Evolutionary conservation across 2,113 vertebrate genomes (phyloP).

Genomic region (Crotalus viridis): DNA sequence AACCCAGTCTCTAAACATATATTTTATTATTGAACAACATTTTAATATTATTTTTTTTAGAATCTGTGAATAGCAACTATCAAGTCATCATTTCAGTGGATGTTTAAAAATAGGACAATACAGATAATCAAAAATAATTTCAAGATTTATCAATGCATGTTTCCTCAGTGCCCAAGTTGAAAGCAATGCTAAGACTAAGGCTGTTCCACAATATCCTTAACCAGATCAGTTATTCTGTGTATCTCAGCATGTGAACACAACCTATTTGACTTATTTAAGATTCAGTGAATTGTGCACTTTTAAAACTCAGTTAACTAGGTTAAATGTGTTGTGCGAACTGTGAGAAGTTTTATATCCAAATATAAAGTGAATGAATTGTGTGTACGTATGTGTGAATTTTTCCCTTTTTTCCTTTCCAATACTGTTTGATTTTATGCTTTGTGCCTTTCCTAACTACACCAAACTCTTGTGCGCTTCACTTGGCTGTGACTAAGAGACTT

Average conservation of each 20-base stretch:
- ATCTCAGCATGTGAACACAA: background rate
- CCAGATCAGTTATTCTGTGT: background rate
- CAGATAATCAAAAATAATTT: background rate
- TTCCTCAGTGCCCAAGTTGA: background rate
- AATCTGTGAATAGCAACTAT: background rate
- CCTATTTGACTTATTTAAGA: background rate
- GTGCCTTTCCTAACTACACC: no score
- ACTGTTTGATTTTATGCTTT: no score
- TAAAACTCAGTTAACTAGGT: background rate
- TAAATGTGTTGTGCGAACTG: background rate
- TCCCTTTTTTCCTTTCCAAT: no score
- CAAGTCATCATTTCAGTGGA: background rate
- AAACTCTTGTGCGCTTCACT: no score
- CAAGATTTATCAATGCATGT: background rate
- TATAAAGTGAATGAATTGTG: no score
- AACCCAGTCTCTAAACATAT: background rate
- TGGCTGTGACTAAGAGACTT: no score
- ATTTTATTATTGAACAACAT: background rate
- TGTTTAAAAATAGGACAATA: background rate
- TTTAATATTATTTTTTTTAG: background rate
- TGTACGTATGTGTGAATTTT: no score
- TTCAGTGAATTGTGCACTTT: background rate
- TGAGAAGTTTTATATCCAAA: no score
- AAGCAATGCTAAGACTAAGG: background rate
- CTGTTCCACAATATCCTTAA: background rate